Base-by-base conservation (phyloP, 2,888 invertebrate species). In the Plutella xylostella region DNA sequence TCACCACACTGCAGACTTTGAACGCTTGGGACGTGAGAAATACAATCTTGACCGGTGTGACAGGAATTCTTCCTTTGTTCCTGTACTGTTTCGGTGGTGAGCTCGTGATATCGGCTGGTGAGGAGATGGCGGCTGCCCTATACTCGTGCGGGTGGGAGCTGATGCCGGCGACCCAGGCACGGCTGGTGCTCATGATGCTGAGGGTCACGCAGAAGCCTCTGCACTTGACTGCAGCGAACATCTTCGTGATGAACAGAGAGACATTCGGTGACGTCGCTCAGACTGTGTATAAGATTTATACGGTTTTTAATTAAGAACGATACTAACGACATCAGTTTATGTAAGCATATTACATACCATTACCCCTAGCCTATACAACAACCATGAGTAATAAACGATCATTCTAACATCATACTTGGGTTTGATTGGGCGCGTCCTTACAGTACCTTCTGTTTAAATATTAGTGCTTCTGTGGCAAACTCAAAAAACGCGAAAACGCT, bases 31-130 rank as follows among this genome's bases (percentile, higher is more conserved):
- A 67, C 41, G 42, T 67, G 1, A 57, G 64, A 21, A 72, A 71
- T 46, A 68, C 72, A 0, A 56, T 70, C 28, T 42, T 73, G 35
- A 65, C 72, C 0, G 68, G 63, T 2, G 54, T 57, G 1, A 69
- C 72, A 0, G 72, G 65, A 7, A 60, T 65, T 9, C 56, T 68
- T 55, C 73, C 73, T 0, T 48, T 73, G 48, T 60, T 71, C 39
- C 56, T 73, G 25, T 73, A 73, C 48, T 73, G 73, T 51, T 73
- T 72, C 31, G 73, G 73, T 0, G 73, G 73, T 0, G 72, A 72
- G 47, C 46, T 71, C 48, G 50, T 73, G 25, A 62, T 68, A 48
- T 56, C 60, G 2, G 72, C 72, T 11, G 60, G 63, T 2, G 19
- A 43, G 9, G 57, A 63, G 19, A 63, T 71, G 68, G 58, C 65